Conservation (phyloP, 2,888 invertebrate genomes). For the Microdon myrmicae region DNA sequence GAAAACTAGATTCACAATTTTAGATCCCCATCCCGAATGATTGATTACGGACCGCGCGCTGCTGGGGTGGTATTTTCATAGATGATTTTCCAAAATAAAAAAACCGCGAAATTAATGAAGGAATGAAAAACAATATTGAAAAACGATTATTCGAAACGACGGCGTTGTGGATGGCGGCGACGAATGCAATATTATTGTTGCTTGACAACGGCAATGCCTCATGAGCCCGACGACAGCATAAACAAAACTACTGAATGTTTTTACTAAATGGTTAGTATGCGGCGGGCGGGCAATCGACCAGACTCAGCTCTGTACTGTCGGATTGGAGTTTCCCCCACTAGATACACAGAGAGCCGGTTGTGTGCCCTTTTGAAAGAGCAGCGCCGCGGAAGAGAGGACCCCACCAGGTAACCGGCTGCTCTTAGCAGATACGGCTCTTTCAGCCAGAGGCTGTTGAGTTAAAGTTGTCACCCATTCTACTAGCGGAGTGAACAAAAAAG, state of each 20-base stretch:
- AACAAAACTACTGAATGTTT: conserved; percentile 47
- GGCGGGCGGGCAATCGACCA: conserved; percentile 47
- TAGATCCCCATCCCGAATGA: too few relatives aligned
- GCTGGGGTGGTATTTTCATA: too few relatives aligned
- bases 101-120: conserved; percentile 30
- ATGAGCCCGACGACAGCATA: conserved; percentile 48
- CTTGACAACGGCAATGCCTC: conserved; percentile 23
- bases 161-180: conserved; percentile 1
- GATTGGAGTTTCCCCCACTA: conserved; percentile 36
- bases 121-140: conserved; percentile 10
- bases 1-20: too few relatives aligned
- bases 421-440: too few relatives aligned
- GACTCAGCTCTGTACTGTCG: conserved; percentile 34
- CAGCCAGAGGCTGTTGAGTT: too few relatives aligned
- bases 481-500: too few relatives aligned
- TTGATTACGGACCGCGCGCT: too few relatives aligned
- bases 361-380: too few relatives aligned
- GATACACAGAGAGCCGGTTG: conserved; percentile 13
- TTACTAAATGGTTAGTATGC: conserved; percentile 35
- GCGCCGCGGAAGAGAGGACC: conserved; percentile 15
- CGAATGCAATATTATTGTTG: conserved; percentile 1
- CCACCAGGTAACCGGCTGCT: too few relatives aligned
- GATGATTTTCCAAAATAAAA: too few relatives aligned
- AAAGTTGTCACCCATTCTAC: too few relatives aligned
- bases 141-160: conserved; percentile 4